Conservation (phyloP, 2,113 vertebrate species). For the Todiramphus saurophagus region DNA sequence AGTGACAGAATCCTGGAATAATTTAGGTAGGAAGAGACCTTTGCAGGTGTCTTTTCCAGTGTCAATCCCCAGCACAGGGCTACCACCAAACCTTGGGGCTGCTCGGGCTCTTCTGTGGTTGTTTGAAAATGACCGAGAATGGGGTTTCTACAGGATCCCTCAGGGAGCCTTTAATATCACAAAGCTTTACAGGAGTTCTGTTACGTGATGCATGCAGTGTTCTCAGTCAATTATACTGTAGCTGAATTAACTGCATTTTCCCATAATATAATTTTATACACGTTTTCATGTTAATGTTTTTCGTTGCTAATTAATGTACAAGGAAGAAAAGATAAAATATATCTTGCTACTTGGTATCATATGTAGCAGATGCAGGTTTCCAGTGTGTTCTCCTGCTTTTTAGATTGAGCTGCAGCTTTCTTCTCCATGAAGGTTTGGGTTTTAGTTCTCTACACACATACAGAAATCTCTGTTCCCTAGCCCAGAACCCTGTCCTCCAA, state of each 20-base stretch:
- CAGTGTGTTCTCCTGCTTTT: background rate
- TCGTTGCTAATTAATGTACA: background rate
- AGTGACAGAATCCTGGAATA: background rate
- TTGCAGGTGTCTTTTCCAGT: background rate
- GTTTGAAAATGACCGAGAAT: background rate
- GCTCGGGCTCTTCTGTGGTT: background rate
- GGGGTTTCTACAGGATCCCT: background rate
- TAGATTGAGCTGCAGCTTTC: background rate
- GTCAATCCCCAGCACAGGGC: fast-evolving
- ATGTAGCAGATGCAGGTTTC: background rate
- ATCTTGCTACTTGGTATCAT: background rate
- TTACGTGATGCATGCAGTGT: background rate
- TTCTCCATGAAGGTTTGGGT: background rate
- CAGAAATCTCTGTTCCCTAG: background rate
- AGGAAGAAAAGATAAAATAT: background rate
- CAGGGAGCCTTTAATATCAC: background rate
- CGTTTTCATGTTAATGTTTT: background rate
- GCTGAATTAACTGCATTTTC: background rate
- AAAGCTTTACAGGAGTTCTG: background rate
- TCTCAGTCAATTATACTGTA: background rate
- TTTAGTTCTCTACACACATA: background rate
- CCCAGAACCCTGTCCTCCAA: background rate
- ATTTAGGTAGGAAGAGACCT: background rate
- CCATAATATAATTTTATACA: background rate
- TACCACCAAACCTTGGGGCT: background rate